Base-by-base conservation (phyloP, 2,113 vertebrate genomes). In the Psettodes erumei region DNA sequence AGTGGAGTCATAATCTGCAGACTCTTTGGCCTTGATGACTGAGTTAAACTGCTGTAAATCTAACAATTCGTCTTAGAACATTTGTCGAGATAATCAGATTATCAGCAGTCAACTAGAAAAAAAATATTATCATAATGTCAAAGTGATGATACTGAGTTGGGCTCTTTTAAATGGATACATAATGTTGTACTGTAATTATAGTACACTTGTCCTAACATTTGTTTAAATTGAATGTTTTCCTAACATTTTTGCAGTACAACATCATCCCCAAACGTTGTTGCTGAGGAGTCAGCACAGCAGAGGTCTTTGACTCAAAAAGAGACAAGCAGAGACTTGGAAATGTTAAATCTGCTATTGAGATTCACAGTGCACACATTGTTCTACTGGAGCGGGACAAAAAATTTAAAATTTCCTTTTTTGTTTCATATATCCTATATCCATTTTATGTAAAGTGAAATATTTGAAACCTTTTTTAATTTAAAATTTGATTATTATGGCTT, bases 11-110 rank as follows among this genome's bases (percentile, higher is more conserved):
- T 35, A 50, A 58, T 65, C 37, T 13, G 15, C 21, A 25, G 28
- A 60, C 54, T 69, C 23, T 58, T 45, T 28, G 4, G 56, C 51
- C 33, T 84, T 23, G 56, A 47, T 62, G 38, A 53, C 30, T 48
- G 28, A 64, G 35, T 65, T 42, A 37, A n/a, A 7, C 70, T 51
- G 21, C 19, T 59, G 35, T 37, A 42, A 60, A 51, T 47, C n/a
- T 15, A 51, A 65, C 53, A 28, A 40, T 23, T 21, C 42, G 21
- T 47, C 43, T 53, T 18, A n/a, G n/a, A n/a, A n/a, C n/a, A n/a
- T n/a, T n/a, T n/a, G n/a, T n/a, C n/a, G n/a, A n/a, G n/a, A n/a
- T n/a, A n/a, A n/a, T n/a, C n/a, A n/a, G n/a, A n/a, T n/a, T n/a
- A n/a, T n/a, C n/a, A n/a, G n/a, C n/a, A n/a, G n/a, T n/a, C n/a